phyloP scores from a whole-genome alignment of 2,797 vertebrate genomes.

The Gadopsis bispinosus region DNA sequence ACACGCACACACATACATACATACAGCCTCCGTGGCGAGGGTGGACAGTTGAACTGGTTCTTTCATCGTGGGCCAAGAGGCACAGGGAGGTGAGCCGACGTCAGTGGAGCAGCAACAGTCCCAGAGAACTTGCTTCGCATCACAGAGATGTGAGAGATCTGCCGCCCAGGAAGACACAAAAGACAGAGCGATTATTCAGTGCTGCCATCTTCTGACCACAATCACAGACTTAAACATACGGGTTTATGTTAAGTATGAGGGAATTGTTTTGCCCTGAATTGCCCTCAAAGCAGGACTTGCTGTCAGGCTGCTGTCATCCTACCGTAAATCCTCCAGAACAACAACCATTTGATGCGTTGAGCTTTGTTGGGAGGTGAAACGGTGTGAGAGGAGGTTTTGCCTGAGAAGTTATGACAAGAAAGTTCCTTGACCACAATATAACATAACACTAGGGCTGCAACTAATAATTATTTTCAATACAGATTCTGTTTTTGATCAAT shows the following conservation, averaged over 20 bases:
- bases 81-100: conserved; percentile 65
- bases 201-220: conserved; percentile 61
- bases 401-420: background rate
- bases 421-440: background rate
- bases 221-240: conserved; percentile 1
- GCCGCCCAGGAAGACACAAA: conserved; percentile 66
- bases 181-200: conserved; percentile 56
- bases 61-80: conserved; percentile 82
- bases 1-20: conserved; percentile 21
- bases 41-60: conserved; percentile 45
- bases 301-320: conserved; percentile 8
- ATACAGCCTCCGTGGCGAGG: conserved; percentile 42
- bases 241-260: background rate
- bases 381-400: background rate
- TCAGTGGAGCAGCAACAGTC: conserved; percentile 70
- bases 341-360: background rate
- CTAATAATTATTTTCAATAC: background rate
- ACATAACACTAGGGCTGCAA: background rate
- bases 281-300: background rate
- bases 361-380: background rate
- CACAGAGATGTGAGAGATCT: conserved; percentile 84
- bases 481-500: background rate
- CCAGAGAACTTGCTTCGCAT: conserved; percentile 79
- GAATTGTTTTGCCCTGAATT: background rate
- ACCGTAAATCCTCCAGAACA: background rate